phyloP scores from a whole-genome alignment of 2,113 vertebrate genomes.

The Deroptyus accipitrinus region DNA sequence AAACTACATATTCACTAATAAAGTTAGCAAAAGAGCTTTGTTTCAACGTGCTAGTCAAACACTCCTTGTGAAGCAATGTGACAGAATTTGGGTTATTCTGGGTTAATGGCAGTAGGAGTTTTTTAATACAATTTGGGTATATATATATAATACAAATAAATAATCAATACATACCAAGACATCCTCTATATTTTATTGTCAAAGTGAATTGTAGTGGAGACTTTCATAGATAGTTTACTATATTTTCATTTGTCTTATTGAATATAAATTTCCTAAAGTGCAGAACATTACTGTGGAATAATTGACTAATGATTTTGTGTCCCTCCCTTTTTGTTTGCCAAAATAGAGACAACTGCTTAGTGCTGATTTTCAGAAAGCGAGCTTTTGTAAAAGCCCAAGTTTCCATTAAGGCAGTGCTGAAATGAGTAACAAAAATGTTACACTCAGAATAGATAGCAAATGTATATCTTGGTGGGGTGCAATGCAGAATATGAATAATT shows the following conservation, averaged over 20 bases:
- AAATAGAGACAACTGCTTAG: neutral
- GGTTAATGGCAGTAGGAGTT: neutral
- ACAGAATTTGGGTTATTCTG: neutral
- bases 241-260: neutral
- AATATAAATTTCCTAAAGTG: neutral
- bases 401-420: neutral
- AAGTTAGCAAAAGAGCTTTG: neutral
- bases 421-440: neutral
- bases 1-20: neutral
- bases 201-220: neutral
- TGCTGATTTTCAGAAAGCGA: neutral
- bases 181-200: neutral
- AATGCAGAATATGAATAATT: constrained; percentile 34
- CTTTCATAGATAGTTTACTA: neutral
- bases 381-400: neutral
- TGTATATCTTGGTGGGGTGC: neutral
- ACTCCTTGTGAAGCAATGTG: neutral
- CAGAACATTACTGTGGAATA: neutral
- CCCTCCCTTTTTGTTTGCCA: neutral
- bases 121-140: neutral
- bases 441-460: neutral
- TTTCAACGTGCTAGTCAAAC: neutral
- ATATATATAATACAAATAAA: neutral
- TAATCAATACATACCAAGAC: neutral
- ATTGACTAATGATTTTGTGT: neutral